Percentiles rank a stretch among this genome's conserved stretches.
phyloP scores from a whole-genome alignment of 2,888 invertebrate genomes.

The Drosophila differens region DNA sequence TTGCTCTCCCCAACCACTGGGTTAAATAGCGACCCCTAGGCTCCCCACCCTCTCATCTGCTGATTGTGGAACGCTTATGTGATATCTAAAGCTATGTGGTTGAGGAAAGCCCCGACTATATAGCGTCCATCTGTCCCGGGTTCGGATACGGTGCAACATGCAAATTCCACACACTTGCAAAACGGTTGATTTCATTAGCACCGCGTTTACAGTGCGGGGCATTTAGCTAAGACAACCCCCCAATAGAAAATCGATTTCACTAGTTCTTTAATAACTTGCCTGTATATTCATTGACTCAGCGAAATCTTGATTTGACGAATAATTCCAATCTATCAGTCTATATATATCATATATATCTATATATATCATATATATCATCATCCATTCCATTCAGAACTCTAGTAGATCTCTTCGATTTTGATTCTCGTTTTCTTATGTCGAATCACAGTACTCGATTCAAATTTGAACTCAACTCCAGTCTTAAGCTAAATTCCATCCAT shows the following conservation, averaged over 20 bases:
- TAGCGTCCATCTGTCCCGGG: slow-evolving; percentile 11
- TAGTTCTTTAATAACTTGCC: background rate
- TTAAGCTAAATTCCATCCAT: background rate
- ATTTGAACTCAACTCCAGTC: background rate
- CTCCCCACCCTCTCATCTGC: slow-evolving; percentile 2
- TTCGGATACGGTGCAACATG: slow-evolving; percentile 5
- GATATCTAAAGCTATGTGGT: slow-evolving; percentile 26
- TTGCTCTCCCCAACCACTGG: slow-evolving; percentile 3
- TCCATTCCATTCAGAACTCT: background rate
- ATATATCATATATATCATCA: too few species aligned
- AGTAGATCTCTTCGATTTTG: background rate
- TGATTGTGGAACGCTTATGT: slow-evolving; percentile 27
- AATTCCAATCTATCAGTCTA: background rate
- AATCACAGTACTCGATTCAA: too few species aligned
- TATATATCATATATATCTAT: background rate
- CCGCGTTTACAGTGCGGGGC: background rate
- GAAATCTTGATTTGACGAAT: background rate
- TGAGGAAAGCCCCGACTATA: slow-evolving; percentile 40
- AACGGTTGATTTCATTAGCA: slow-evolving; percentile 3
- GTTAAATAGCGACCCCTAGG: background rate
- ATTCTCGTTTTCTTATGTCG: background rate
- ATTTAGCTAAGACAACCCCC: background rate
- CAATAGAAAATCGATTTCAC: background rate
- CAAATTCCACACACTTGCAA: background rate
- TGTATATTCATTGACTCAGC: background rate